Percentiles rank a stretch among this genome's conserved stretches.
Evolutionary conservation across 1,140 invertebrate species (phyloP).

Genomic region (Rhizoglyphus robini): DNA sequence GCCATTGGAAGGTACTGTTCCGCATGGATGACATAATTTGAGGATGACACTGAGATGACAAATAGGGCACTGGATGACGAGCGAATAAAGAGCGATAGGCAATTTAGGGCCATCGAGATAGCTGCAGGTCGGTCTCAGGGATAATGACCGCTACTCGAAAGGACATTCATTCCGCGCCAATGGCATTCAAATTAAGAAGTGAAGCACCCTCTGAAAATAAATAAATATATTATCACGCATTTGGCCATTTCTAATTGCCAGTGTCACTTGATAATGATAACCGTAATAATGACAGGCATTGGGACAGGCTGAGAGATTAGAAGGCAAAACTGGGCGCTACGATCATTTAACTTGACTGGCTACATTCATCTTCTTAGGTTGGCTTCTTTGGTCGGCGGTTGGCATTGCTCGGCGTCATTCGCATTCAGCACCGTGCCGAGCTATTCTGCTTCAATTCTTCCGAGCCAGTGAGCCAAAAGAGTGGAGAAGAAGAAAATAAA

Average conservation of each 20-base stretch:
- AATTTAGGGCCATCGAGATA: background rate
- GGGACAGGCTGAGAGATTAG: background rate
- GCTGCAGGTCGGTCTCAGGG: background rate
- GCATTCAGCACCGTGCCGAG: background rate
- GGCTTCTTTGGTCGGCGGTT: background rate
- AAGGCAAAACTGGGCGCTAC: background rate
- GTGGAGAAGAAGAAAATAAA: background rate
- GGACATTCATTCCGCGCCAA: constrained; percentile 3
- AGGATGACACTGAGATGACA: background rate
- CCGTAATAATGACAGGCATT: background rate
- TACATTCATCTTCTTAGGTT: constrained; percentile 1
- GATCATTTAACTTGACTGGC: constrained; percentile 10
- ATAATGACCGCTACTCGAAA: background rate
- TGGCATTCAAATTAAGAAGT: constrained; percentile 9
- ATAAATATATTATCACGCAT: background rate
- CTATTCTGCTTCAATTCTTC: background rate
- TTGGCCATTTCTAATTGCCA: constrained; percentile 8
- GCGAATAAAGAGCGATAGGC: background rate
- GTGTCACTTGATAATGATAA: background rate
- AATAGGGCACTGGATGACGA: background rate
- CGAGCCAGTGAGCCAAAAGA: constrained; percentile 4
- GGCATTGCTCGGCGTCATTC: background rate
- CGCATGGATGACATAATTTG: background rate
- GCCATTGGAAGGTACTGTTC: too few species aligned
- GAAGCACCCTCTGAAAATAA: background rate